Evolutionary conservation across 2,797 vertebrate species (phyloP).

Genomic region (Lemur catta): DNA sequence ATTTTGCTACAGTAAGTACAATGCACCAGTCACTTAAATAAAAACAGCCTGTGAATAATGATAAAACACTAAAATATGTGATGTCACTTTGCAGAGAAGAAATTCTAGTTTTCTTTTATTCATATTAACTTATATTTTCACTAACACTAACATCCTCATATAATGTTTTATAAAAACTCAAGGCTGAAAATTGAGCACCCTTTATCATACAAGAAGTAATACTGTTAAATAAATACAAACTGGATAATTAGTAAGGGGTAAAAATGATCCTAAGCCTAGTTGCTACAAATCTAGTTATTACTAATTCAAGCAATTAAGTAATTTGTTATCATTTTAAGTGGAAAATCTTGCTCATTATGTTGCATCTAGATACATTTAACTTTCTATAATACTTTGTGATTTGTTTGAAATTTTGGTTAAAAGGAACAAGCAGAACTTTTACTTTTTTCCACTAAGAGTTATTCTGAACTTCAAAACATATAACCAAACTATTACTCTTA

Average conservation of each 20-base stretch:
- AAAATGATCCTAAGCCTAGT: constrained; percentile 30
- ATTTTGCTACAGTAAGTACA: constrained; percentile 75
- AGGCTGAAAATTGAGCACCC: neutral
- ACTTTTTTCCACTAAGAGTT: constrained; percentile 41
- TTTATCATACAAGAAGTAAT: neutral
- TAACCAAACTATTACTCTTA: constrained; percentile 12
- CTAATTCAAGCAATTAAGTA: constrained; percentile 26
- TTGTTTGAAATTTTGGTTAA: constrained; percentile 60
- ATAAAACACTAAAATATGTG: constrained; percentile 2
- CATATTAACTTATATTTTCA: neutral
- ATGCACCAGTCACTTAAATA: constrained; percentile 68
- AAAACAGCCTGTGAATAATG: constrained; percentile 59
- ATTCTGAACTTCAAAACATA: constrained; percentile 45
- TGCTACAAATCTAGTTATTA: constrained; percentile 35
- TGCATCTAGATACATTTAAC: constrained; percentile 49
- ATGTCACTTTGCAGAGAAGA: constrained; percentile 55
- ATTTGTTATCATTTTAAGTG: constrained; percentile 47
- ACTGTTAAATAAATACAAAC: constrained; percentile 48
- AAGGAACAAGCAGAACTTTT: constrained; percentile 47
- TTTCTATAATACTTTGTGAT: constrained; percentile 37
- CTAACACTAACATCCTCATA: neutral
- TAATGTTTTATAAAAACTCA: neutral
- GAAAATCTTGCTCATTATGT: constrained; percentile 35
- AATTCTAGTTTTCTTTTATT: constrained; percentile 50
- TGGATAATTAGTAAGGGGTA: neutral